These are phyloP conservation scores for Parthenolecanium corni DNA, from an alignment of 2,888 invertebrate species.

Conservation along the genomic window DNA sequence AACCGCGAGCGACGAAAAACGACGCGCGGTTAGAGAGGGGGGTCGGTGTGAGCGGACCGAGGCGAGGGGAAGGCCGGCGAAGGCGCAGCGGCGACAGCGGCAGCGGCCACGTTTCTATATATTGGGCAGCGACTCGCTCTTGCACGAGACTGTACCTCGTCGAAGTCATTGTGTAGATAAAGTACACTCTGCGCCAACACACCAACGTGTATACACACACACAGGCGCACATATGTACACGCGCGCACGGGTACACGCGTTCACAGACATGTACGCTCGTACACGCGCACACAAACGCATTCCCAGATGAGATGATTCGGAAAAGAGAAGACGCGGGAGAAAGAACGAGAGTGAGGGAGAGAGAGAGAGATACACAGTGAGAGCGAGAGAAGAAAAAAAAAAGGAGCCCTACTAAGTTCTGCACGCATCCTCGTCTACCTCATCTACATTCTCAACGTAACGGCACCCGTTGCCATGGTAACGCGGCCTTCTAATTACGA, in stretches of 20 bases:
- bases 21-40: neutral
- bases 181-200: conserved; percentile 28
- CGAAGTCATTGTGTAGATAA: conserved; percentile 29
- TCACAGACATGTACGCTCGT: conserved; percentile 13
- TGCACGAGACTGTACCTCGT: conserved; percentile 23
- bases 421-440: conserved; percentile 37
- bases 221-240: too few relatives aligned
- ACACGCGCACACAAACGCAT: conserved; percentile 29
- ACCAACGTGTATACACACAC: neutral
- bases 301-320: conserved; percentile 28
- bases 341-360: too few relatives aligned
- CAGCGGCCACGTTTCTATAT: conserved; percentile 30
- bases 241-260: conserved; percentile 30
- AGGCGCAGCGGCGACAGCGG: conserved; percentile 30
- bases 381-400: too few relatives aligned
- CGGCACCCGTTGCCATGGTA: conserved; percentile 35
- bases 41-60: neutral
- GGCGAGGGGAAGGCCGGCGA: neutral
- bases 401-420: conserved; percentile 28
- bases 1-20: conserved; percentile 2
- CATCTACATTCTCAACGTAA: conserved; percentile 35
- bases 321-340: too few relatives aligned
- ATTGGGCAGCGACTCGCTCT: conserved; percentile 8
- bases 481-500: conserved; percentile 29
- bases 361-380: too few relatives aligned